Conservation (phyloP, 2,113 vertebrate species). For the Ceyx cyanopectus region DNA sequence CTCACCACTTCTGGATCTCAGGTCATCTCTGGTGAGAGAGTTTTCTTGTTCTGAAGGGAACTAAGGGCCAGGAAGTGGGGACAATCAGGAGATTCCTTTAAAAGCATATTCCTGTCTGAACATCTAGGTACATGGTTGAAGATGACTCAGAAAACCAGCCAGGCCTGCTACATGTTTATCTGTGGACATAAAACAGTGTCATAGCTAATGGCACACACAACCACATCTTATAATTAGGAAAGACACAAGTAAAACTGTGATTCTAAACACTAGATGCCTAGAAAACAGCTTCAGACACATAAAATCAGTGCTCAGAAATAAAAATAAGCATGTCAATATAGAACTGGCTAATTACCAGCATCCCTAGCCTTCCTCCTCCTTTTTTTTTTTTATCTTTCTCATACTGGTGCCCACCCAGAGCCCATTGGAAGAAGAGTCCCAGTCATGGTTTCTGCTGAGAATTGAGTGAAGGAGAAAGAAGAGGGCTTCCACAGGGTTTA, state of each 20-base stretch:
- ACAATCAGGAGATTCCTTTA: background rate
- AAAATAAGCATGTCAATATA: background rate
- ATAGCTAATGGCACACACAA: no score
- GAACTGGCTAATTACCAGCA: background rate
- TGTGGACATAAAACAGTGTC: background rate
- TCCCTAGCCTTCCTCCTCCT: background rate
- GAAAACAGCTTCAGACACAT: background rate
- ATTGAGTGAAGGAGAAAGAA: background rate
- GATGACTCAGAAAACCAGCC: background rate
- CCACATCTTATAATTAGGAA: background rate
- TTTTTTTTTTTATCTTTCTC: background rate
- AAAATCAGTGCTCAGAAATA: background rate
- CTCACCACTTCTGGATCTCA: background rate
- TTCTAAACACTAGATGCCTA: background rate
- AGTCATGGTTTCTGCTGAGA: background rate
- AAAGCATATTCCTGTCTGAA: background rate
- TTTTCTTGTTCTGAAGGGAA: background rate
- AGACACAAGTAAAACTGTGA: background rate
- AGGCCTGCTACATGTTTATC: background rate
- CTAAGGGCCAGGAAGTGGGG: background rate
- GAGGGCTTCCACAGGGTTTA: background rate
- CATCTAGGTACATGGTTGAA: fast-evolving
- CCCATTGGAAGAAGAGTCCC: background rate
- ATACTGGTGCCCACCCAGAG: background rate
- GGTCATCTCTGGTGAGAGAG: background rate